Percentiles rank a stretch among this genome's conserved stretches.
Evolutionary conservation across 2,113 vertebrate genomes (phyloP).

Genomic region (Myodes glareolus): DNA sequence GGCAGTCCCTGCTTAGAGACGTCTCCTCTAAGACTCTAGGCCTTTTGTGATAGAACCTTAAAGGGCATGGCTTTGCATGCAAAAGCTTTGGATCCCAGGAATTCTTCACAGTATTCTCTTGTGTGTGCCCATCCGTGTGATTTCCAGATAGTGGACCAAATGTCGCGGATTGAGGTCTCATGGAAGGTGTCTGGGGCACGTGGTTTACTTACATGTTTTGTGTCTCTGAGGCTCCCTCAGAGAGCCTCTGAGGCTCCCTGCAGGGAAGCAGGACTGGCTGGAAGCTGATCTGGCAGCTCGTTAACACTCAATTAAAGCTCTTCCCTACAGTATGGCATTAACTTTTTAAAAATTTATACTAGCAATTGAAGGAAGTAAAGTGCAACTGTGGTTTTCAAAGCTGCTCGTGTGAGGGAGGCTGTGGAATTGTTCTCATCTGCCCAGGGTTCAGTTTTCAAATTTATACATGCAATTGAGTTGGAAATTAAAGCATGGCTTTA

Average conservation of each 20-base stretch:
- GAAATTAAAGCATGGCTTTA: slow-evolving; percentile 81
- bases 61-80: not conserved
- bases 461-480: slow-evolving; percentile 67
- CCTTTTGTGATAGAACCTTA: not conserved
- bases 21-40: not conserved
- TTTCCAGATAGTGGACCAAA: not conserved
- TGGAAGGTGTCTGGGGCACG: not conserved
- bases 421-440: slow-evolving; percentile 69
- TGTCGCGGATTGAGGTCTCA: slow-evolving; percentile 61
- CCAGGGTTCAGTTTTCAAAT: slow-evolving; percentile 64
- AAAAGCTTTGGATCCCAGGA: not conserved
- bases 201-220: slow-evolving; percentile 69
- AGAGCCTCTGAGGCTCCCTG: slow-evolving; percentile 80
- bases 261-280: slow-evolving; percentile 82
- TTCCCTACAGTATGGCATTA: slow-evolving; percentile 80
- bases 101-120: not conserved
- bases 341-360: slow-evolving; percentile 84
- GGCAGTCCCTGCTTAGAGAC: not conserved
- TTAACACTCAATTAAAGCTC: slow-evolving; percentile 88
- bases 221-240: slow-evolving; percentile 78
- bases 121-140: not conserved
- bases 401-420: slow-evolving; percentile 65
- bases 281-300: slow-evolving; percentile 86
- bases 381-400: slow-evolving; percentile 79
- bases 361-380: slow-evolving; percentile 78